Conservation (phyloP, 2,888 invertebrate species). For the Rotaria magnacalcarata region DNA sequence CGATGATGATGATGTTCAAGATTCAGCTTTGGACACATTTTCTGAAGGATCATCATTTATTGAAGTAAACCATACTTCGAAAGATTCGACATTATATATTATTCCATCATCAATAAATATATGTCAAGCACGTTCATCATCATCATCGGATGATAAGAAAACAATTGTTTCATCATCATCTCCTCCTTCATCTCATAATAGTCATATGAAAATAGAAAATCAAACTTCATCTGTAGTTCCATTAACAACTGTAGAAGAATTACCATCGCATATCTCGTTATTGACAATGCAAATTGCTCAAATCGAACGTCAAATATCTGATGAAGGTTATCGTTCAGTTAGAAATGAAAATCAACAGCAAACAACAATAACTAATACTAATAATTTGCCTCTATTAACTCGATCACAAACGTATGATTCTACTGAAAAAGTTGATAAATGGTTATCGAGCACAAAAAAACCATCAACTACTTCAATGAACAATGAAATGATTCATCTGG, state of each 20-base stretch:
- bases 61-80: not conserved
- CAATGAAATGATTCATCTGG: not conserved
- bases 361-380: not conserved
- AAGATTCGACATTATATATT: not conserved
- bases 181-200: not conserved
- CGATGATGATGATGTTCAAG: not conserved
- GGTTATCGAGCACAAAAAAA: not conserved
- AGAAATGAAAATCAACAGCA: not conserved
- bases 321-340: constrained; percentile 27
- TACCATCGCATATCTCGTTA: not conserved
- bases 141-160: constrained; percentile 15
- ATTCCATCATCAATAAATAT: not conserved
- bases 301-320: constrained; percentile 24
- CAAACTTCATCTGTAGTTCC: not conserved
- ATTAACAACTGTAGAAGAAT: not conserved
- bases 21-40: constrained; percentile 24
- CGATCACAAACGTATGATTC: not conserved
- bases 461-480: not conserved
- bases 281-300: not conserved
- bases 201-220: not conserved
- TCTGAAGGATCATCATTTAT: constrained; percentile 19
- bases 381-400: not conserved
- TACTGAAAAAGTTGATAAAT: constrained; percentile 28
- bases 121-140: constrained; percentile 17
- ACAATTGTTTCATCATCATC: constrained; percentile 15